A percentile compares a stretch with the other conserved stretches of the same genome.
Conservation (phyloP, 92 coral and sea anemone species). For the Epizoanthus scotinus region DNA sequence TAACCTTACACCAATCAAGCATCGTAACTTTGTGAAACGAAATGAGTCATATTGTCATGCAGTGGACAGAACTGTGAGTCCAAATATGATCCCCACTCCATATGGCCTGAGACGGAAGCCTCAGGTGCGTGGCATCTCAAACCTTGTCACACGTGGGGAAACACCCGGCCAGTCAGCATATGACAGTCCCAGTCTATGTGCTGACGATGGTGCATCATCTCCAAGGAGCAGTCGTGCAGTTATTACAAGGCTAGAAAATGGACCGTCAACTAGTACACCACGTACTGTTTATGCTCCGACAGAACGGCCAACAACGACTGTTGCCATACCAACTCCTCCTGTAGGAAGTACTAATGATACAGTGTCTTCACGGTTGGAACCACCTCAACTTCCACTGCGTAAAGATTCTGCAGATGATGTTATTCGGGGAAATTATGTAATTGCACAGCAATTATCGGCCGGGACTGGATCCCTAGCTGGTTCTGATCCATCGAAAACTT, state of each 20-base stretch:
- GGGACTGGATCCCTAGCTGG: slow-evolving; percentile 16
- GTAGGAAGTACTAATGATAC: slow-evolving; percentile 66
- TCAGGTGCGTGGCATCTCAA: slow-evolving; percentile 56
- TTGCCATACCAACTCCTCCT: slow-evolving; percentile 90
- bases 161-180: not conserved
- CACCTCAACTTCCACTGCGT: slow-evolving; percentile 81
- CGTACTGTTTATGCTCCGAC: slow-evolving; percentile 45
- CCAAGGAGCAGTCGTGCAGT: slow-evolving; percentile 37
- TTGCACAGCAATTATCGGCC: slow-evolving; percentile 49
- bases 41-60: slow-evolving; percentile 95
- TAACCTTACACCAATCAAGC: slow-evolving; percentile 62
- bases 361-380: slow-evolving; percentile 44
- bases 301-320: slow-evolving; percentile 87
- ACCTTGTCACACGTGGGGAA: slow-evolving; percentile 39
- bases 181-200: slow-evolving; percentile 20
- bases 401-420: slow-evolving; percentile 67
- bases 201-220: slow-evolving; percentile 36
- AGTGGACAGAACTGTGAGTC: slow-evolving; percentile 64
- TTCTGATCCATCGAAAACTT: not conserved
- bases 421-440: slow-evolving; percentile 39
- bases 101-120: slow-evolving; percentile 56
- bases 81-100: slow-evolving; percentile 43
- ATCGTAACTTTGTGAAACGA: slow-evolving; percentile 86
- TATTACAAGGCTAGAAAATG: slow-evolving; percentile 31
- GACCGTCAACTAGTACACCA: slow-evolving; percentile 35